Evolutionary conservation across 2,797 vertebrate species (phyloP).

Genomic region (Silurus aristotelis): DNA sequence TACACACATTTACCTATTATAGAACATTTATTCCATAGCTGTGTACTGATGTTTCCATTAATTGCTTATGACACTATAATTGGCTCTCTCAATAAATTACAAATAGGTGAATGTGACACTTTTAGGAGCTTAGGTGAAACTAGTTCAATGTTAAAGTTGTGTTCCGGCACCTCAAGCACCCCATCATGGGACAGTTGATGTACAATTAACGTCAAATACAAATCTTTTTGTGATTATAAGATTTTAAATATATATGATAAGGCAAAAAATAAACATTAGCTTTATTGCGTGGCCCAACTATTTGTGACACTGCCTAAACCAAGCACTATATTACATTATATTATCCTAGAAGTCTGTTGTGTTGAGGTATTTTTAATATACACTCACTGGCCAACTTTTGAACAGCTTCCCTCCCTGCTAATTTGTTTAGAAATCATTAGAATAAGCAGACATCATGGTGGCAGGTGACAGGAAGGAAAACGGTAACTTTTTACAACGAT

Average conservation of each 20-base stretch:
- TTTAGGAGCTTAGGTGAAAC: not conserved
- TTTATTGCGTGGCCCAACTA: not conserved
- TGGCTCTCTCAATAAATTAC: not conserved
- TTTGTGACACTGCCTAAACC: not conserved
- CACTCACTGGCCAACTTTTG: not conserved
- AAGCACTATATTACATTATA: not conserved
- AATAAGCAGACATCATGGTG: not conserved
- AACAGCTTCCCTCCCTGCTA: not conserved
- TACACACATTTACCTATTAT: not conserved
- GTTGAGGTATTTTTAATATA: not conserved
- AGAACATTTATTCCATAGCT: not conserved
- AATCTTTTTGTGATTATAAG: not conserved
- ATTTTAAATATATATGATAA: not conserved
- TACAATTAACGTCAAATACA: not conserved
- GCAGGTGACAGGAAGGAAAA: not conserved
- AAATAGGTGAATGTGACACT: not conserved
- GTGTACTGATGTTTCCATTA: not conserved
- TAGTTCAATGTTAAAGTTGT: not conserved
- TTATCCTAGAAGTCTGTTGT: not conserved
- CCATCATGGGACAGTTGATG: not conserved
- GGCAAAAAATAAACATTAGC: not conserved
- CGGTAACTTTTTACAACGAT: not conserved
- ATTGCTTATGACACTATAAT: not conserved
- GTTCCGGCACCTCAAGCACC: too few species aligned
- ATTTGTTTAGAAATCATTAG: not conserved